A percentile compares a stretch with the other conserved stretches of the same genome.
phyloP scores from a whole-genome alignment of 2,888 invertebrate species.

The Boloria euphrosyne region DNA sequence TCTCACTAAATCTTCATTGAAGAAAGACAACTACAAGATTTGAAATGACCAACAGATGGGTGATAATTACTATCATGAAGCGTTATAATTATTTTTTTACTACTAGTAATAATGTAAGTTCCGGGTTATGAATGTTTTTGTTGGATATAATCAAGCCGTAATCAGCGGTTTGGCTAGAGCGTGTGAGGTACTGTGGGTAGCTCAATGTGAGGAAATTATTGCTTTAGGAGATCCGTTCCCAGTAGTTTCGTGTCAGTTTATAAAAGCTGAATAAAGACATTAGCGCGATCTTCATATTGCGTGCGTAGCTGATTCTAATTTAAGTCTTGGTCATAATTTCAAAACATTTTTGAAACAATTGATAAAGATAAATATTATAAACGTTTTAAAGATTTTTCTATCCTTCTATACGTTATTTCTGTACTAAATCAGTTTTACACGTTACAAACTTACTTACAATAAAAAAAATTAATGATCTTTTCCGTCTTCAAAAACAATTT shows the following conservation, averaged over 20 bases:
- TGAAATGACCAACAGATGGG: constrained; percentile 76
- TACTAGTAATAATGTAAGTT: constrained; percentile 75
- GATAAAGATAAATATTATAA: constrained; percentile 17
- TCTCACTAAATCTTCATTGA: constrained; percentile 41
- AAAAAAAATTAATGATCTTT: constrained; percentile 57
- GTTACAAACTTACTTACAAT: constrained; percentile 22
- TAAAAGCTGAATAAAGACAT: constrained; percentile 74
- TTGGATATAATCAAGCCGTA: constrained; percentile 77
- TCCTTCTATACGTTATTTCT: not conserved
- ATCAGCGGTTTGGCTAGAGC: constrained; percentile 75
- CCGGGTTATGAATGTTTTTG: constrained; percentile 79
- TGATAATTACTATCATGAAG: constrained; percentile 80
- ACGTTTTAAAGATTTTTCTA: not conserved
- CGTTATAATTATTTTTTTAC: constrained; percentile 78
- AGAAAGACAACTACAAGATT: constrained; percentile 58
- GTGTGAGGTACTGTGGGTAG: constrained; percentile 68
- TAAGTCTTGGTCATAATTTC: constrained; percentile 65
- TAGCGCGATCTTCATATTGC: constrained; percentile 75
- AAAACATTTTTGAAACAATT: constrained; percentile 51
- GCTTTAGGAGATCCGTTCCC: constrained; percentile 63
- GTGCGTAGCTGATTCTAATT: constrained; percentile 67
- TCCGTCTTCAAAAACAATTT: constrained; percentile 68
- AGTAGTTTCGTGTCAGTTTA: constrained; percentile 59
- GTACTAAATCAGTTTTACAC: not conserved
- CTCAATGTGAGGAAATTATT: constrained; percentile 69